Evolutionary conservation across 2,888 invertebrate genomes (phyloP).

Genomic region (Bibio marci): DNA sequence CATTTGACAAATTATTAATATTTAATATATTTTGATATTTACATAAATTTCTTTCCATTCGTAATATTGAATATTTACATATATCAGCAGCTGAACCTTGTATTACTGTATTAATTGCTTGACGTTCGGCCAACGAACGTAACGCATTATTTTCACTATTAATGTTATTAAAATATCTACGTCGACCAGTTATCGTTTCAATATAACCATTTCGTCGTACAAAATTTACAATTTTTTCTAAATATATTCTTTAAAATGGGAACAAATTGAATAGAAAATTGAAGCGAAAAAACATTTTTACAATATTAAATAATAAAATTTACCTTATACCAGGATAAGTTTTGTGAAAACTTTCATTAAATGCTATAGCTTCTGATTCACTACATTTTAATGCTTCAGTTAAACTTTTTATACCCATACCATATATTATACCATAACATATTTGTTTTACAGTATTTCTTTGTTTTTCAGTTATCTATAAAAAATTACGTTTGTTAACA

Average conservation of each 20-base stretch:
- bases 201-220: constrained; percentile 62
- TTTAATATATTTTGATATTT: constrained; percentile 24
- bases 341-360: constrained; percentile 67
- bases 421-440: constrained; percentile 94
- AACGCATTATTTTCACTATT: constrained; percentile 38
- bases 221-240: constrained; percentile 33
- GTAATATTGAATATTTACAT: constrained; percentile 76
- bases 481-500: no score
- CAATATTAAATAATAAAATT: constrained; percentile 22
- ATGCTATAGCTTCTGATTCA: constrained; percentile 59
- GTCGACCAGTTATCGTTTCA: constrained; percentile 63
- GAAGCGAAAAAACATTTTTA: background rate
- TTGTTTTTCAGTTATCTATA: constrained; percentile 55
- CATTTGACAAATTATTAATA: constrained; percentile 6
- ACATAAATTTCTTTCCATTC: constrained; percentile 43
- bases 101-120: constrained; percentile 87
- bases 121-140: constrained; percentile 60
- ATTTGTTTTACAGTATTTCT: constrained; percentile 81
- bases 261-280: background rate
- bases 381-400: constrained; percentile 61
- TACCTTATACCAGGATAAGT: constrained; percentile 56
- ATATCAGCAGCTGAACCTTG: constrained; percentile 97
- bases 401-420: constrained; percentile 76
- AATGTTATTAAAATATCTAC: constrained; percentile 62
- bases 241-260: constrained; percentile 16